Evolutionary conservation across 2,888 invertebrate species (phyloP), one percentile per base, ranked within the genome.

Genomic region (Halictus quadricinctus): DNA sequence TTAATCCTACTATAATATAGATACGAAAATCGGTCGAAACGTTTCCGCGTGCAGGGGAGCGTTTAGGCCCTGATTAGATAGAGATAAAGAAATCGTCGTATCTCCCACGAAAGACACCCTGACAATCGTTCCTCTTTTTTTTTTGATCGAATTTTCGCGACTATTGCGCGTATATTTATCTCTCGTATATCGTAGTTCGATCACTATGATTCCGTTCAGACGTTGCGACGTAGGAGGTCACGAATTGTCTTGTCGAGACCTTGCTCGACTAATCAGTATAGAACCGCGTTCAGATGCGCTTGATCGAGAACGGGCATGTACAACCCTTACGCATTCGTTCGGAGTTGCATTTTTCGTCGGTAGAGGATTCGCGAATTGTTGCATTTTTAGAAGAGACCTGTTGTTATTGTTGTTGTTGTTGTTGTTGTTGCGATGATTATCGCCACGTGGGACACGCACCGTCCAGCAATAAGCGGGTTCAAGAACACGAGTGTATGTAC

Each of bases 61-160:
- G 5, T 41, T 21, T 83, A 81, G 79, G 73, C 80, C 79, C 58
- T 29, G 58, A 79, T 50, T 79, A 66, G 72, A 76, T 73, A 72
- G 58, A 76, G n/a, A 79, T 7, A 80, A 29, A 58, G 58, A 58
- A 29, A 64, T 64, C 75, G 80, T 87, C 75, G 80, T 87, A 81
- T 86, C 83, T 83, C 83, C 79, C 83, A 82, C 54, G 66, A 81
- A 58, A 64, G 29, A 64, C 29, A 64, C 36, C 74, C 80, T 88
- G 89, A 90, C 89, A 90, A 90, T 90, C 89, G 88, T 87, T 86
- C 79, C 85, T 85, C 3, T 84, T 83, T 85, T 85, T 80, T 87
- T 74, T 69, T 81, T 77, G 46, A 76, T 82, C 78, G 79, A 83
- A 73, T 82, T 89, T 85, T 80, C 76, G 72, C 78, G 74, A 41